phyloP scores from a whole-genome alignment of 2,113 vertebrate species.

The Phaethornis superciliosus region DNA sequence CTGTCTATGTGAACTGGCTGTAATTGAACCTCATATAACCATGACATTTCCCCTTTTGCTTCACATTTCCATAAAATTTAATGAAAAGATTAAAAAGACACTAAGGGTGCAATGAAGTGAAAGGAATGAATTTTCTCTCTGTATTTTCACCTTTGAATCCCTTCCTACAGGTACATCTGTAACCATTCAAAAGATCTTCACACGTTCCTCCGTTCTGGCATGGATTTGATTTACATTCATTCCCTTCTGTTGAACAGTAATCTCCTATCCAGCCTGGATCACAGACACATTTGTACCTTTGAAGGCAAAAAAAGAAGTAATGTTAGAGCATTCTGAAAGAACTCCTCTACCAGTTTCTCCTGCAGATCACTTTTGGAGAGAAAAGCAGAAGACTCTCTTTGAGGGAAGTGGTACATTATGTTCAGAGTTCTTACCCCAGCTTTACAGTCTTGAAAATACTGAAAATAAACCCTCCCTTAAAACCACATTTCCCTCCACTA shows the following conservation, averaged over 20 bases:
- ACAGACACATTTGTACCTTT: constrained; percentile 88
- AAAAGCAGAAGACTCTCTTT: background rate
- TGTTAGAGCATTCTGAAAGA: background rate
- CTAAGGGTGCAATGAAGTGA: background rate
- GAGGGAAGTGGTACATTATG: background rate
- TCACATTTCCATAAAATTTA: background rate
- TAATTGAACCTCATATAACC: background rate
- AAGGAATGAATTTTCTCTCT: background rate
- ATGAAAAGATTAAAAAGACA: background rate
- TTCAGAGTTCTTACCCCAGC: background rate
- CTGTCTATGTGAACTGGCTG: background rate
- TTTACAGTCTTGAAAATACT: background rate
- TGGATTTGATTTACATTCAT: constrained; percentile 87
- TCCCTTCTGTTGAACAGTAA: constrained; percentile 86
- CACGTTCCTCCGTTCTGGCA: constrained; percentile 88
- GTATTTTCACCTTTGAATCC: constrained; percentile 86
- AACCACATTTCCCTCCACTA: background rate
- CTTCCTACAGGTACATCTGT: constrained; percentile 84
- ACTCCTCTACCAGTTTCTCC: background rate
- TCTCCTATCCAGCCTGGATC: constrained; percentile 86
- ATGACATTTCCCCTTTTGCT: background rate
- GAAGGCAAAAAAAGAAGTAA: constrained; percentile 5
- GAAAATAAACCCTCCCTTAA: constrained; percentile 6
- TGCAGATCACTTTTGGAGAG: background rate
- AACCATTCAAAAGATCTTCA: constrained; percentile 83